These are phyloP conservation scores for Hydrotaea cyrtoneurina DNA, from an alignment of 2,888 invertebrate genomes.

Conservation along the genomic window DNA sequence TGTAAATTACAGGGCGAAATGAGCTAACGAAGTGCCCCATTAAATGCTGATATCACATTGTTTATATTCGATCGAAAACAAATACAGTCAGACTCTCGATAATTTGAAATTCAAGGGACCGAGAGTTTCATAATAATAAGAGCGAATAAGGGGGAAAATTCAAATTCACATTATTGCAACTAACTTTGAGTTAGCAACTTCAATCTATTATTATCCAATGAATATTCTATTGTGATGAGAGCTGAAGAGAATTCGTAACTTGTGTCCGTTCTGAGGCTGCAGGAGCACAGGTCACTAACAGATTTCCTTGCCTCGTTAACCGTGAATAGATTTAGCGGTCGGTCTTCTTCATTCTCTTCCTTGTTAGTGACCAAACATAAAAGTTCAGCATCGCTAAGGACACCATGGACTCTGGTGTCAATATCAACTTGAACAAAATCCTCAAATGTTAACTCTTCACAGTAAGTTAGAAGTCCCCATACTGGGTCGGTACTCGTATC, in stretches of 20 bases:
- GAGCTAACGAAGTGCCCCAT: too few relatives aligned
- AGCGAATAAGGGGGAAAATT: too few relatives aligned
- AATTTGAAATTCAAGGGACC: not conserved
- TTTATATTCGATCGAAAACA: too few relatives aligned
- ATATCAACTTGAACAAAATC: not conserved
- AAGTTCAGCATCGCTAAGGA: not conserved
- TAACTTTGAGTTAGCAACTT: not conserved
- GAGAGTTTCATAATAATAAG: too few relatives aligned
- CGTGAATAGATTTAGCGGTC: not conserved
- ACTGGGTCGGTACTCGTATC: not conserved
- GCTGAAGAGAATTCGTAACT: too few relatives aligned
- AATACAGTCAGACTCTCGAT: too few relatives aligned
- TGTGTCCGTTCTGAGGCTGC: too few relatives aligned
- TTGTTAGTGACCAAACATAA: not conserved
- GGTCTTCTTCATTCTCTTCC: too few relatives aligned
- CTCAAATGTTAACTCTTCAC: not conserved
- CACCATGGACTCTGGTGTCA: not conserved
- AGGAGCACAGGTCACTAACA: not conserved
- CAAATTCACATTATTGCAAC: too few relatives aligned
- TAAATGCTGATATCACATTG: too few relatives aligned
- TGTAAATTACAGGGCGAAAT: too few relatives aligned
- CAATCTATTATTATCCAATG: not conserved
- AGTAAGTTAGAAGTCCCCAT: not conserved
- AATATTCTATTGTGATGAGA: too few relatives aligned
- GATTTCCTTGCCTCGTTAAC: not conserved